These are phyloP conservation scores for Sterrhoptilus dennistouni DNA, from an alignment of 2,113 vertebrate genomes.

Conservation along the genomic window DNA sequence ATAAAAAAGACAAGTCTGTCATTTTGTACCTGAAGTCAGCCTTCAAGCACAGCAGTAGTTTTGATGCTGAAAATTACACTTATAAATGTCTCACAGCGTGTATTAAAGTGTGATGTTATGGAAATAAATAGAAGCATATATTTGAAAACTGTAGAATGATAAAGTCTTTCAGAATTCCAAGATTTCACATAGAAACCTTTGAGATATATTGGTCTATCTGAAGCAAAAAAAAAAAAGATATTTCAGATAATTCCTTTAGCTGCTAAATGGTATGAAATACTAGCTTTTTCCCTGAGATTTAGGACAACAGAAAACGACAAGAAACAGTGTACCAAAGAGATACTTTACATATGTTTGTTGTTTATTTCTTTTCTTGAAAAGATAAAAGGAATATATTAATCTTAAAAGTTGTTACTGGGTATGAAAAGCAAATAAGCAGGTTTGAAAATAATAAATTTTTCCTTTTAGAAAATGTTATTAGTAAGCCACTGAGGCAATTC, in stretches of 20 bases:
- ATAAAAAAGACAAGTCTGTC: neutral
- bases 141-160: neutral
- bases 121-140: neutral
- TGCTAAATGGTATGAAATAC: neutral
- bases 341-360: neutral
- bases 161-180: neutral
- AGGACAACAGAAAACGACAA: neutral
- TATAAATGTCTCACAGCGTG: neutral
- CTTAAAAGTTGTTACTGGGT: neutral
- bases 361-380: neutral
- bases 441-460: neutral
- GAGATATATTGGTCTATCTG: neutral
- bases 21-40: neutral
- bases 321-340: neutral
- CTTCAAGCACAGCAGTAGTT: neutral
- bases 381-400: neutral
- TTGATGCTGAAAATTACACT: neutral
- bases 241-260: neutral
- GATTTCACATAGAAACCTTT: neutral
- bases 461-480: neutral
- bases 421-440: neutral
- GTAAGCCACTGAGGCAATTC: neutral
- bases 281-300: neutral
- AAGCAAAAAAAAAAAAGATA: neutral
- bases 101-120: neutral